Conservation (phyloP, 2,797 vertebrate species). For the Galago senegalensis region DNA sequence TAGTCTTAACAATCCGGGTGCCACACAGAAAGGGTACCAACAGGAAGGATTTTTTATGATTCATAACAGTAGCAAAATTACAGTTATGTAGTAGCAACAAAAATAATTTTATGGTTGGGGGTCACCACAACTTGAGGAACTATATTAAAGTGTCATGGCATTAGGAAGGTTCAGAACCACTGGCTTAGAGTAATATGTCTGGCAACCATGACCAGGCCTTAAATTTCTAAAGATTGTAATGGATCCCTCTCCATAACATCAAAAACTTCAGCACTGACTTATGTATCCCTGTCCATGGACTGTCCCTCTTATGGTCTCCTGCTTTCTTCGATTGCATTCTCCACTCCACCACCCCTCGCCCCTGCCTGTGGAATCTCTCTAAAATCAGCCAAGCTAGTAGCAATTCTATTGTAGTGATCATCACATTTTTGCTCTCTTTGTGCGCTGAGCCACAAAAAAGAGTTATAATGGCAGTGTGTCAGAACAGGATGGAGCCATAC, state of each 20-base stretch:
- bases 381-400: background rate
- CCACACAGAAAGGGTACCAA: background rate
- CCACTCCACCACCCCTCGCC: no score
- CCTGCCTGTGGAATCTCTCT: background rate
- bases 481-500: background rate
- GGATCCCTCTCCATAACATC: background rate
- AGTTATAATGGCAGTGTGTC: background rate
- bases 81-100: no score
- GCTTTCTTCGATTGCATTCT: background rate
- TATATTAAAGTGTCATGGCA: no score
- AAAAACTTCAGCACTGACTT: background rate
- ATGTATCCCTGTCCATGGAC: background rate
- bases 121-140: no score
- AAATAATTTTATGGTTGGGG: no score
- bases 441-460: background rate
- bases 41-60: background rate
- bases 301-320: background rate
- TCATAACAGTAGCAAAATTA: no score
- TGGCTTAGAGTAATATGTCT: background rate
- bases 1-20: background rate
- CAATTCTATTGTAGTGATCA: background rate
- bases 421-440: background rate
- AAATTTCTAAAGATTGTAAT: background rate
- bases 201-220: background rate
- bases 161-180: no score